Conservation (phyloP, 2,113 vertebrate species). For the Cervus canadensis region DNA sequence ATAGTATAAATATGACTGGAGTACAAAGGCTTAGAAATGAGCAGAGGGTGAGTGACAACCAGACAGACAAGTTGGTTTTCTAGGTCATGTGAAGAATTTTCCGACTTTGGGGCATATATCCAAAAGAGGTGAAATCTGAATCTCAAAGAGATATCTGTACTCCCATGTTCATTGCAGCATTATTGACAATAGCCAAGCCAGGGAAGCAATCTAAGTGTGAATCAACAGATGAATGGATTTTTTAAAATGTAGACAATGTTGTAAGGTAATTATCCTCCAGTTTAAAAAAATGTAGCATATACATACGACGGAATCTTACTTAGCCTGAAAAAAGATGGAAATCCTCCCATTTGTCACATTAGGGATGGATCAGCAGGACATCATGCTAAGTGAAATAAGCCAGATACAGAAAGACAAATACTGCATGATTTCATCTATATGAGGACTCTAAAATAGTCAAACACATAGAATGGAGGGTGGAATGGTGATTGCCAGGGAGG, state of each 20-base stretch:
- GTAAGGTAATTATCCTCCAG: neutral
- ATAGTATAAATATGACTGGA: neutral
- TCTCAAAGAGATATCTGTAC: neutral
- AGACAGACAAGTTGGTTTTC: neutral
- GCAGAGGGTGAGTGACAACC: neutral
- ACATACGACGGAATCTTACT: neutral
- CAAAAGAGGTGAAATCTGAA: neutral
- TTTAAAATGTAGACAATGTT: neutral
- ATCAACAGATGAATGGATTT: neutral
- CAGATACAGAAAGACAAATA: neutral
- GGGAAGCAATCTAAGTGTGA: neutral
- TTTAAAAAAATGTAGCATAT: neutral
- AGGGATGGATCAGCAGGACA: neutral
- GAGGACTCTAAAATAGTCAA: neutral
- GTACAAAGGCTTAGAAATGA: neutral
- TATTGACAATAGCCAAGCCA: neutral
- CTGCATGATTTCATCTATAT: neutral
- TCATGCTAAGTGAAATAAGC: neutral
- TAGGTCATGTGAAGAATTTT: neutral
- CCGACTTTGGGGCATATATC: neutral
- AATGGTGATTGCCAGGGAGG: neutral
- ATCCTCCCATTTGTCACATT: neutral
- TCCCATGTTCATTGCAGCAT: neutral
- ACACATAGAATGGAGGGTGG: neutral
- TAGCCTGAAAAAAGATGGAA: neutral